Conservation (phyloP, 2,888 invertebrate species). For the Danaus chrysippus region DNA sequence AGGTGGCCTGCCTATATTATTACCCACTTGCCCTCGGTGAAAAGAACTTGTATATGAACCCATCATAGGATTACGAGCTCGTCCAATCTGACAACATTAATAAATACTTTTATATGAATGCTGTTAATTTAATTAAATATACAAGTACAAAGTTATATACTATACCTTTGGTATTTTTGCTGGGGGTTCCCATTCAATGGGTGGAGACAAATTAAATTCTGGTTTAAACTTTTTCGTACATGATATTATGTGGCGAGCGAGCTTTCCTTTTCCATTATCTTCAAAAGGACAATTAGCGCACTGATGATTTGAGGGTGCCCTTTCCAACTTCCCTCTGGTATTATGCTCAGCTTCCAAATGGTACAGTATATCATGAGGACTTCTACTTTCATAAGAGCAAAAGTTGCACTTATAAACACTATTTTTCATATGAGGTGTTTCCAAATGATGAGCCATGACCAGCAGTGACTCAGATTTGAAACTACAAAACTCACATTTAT, state of each 20-base stretch:
- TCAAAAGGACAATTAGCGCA: slow-evolving; percentile 97
- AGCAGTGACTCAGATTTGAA: slow-evolving; percentile 93
- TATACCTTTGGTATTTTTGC: slow-evolving; percentile 93
- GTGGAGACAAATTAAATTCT: slow-evolving; percentile 91
- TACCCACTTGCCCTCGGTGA: slow-evolving; percentile 61
- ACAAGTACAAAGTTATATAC: neutral
- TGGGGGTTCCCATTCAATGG: slow-evolving; percentile 94
- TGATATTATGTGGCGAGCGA: slow-evolving; percentile 91
- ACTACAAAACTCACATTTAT: slow-evolving; percentile 92
- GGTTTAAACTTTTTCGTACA: slow-evolving; percentile 95
- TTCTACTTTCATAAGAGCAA: slow-evolving; percentile 88
- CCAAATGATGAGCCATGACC: slow-evolving; percentile 91
- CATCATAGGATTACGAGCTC: slow-evolving; percentile 56
- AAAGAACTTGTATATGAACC: slow-evolving; percentile 55
- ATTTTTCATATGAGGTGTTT: slow-evolving; percentile 94
- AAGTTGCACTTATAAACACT: slow-evolving; percentile 92
- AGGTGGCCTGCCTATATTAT: slow-evolving; percentile 46
- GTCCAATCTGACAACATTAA: slow-evolving; percentile 44
- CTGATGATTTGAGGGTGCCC: slow-evolving; percentile 92
- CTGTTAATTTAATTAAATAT: neutral
- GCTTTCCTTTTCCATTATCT: slow-evolving; percentile 94
- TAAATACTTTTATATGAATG: slow-evolving; percentile 3
- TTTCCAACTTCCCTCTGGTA: slow-evolving; percentile 88
- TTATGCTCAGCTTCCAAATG: slow-evolving; percentile 96
- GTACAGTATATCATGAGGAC: slow-evolving; percentile 91